Base-by-base conservation (phyloP, 1,140 invertebrate species). In the Oreohelix idahoensis region DNA sequence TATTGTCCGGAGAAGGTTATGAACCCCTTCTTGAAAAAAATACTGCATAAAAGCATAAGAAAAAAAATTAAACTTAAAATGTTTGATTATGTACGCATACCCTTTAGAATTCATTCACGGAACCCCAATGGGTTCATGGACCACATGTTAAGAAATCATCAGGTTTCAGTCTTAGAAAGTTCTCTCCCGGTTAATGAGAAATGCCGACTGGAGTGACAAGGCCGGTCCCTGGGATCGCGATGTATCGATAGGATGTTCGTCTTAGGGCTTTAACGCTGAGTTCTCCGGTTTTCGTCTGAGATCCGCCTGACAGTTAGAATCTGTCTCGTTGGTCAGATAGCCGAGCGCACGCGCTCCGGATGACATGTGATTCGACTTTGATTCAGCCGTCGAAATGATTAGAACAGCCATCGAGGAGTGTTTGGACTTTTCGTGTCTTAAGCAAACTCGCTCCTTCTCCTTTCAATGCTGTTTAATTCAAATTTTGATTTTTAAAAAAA, bases 111-210 rank as follows among this genome's bases (percentile, higher is more conserved):
- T 45, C 15, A 45, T 45, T 8, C 42, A 15, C 42, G 42, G 5
- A 15, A 45, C 42, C 42, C 42, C 5, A 45, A 8, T 45, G 5
- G 5, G 15, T 45, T 45, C 15, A 5, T 45, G 15, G 15, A 8
- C 42, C 42, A 8, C 15, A 5, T 45, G 42, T 8, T 45, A 58
- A 58, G 1, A n/a, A 5, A 23, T 45, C 53, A n/a, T n/a, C 53
- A 58, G 17, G 10, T 4, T 58, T 58, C 53, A 15, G 53, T 51
- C 51, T 78, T 53, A 58, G 32, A 78, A 58, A 78, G 76, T 29
- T 17, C 63, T 39, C 36, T 1, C 35, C 38, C 83, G 76, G 86
- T 74, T 87, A 87, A 87, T 87, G 86, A 87, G 86, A 87, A 87
- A 84, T 79, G 58, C 49, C 35, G 32, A 42, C 38, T 71, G 85